Conservation (phyloP, 2,113 vertebrate species). For the Lasiurus borealis region DNA sequence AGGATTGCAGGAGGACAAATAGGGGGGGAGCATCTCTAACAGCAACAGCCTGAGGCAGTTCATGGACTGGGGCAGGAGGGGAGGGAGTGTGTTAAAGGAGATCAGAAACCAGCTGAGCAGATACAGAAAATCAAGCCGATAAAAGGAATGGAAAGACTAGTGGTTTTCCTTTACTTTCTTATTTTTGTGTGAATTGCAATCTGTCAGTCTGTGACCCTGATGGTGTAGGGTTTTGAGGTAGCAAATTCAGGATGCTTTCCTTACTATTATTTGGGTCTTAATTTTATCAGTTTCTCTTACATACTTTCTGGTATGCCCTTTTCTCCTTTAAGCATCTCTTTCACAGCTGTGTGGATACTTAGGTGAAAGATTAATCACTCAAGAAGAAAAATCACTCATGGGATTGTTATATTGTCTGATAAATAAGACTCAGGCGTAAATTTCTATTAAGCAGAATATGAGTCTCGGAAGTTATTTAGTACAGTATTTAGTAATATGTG, state of each 20-base stretch:
- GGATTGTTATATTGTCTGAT: neutral
- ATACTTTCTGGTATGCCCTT: neutral
- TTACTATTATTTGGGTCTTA: constrained; percentile 20
- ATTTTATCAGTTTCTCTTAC: constrained; percentile 17
- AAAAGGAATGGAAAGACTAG: too few relatives aligned
- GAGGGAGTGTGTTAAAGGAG: too few relatives aligned
- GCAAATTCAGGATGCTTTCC: neutral
- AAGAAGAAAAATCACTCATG: constrained; percentile 21
- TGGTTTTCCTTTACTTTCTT: too few relatives aligned
- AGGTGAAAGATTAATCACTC: neutral
- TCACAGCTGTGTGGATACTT: neutral
- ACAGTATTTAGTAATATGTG: neutral
- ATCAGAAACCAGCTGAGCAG: too few relatives aligned
- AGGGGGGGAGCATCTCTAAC: too few relatives aligned
- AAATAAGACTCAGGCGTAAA: constrained; percentile 25
- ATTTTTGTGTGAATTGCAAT: neutral
- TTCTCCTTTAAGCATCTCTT: neutral
- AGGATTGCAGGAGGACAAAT: too few relatives aligned
- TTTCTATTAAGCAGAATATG: neutral
- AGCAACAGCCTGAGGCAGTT: too few relatives aligned
- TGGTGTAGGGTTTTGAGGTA: neutral
- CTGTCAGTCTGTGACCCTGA: neutral
- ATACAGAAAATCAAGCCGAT: too few relatives aligned
- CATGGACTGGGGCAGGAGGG: too few relatives aligned
- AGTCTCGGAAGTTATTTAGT: neutral